Evolutionary conservation across 2,113 vertebrate species (phyloP).

Genomic region (Pelobates fuscus): DNA sequence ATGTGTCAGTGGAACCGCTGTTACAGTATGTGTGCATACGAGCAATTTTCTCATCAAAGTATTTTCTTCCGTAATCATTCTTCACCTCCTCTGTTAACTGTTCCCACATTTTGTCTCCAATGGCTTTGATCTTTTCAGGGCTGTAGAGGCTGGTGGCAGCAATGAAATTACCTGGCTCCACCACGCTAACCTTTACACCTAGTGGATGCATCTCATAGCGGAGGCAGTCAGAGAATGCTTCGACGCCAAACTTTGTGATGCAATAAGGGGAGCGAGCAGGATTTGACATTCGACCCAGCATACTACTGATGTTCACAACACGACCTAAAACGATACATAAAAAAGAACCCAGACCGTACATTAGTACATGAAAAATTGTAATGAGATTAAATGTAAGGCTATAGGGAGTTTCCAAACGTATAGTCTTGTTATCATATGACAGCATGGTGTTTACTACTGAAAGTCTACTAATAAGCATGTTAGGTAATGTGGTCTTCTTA

Average conservation of each 20-base stretch:
- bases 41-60: constrained; percentile 73
- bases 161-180: constrained; percentile 79
- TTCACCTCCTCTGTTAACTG: constrained; percentile 71
- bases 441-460: too few relatives aligned
- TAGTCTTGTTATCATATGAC: too few relatives aligned
- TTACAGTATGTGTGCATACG: constrained; percentile 71
- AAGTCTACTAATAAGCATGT: too few relatives aligned
- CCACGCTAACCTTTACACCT: constrained; percentile 74
- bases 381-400: too few relatives aligned
- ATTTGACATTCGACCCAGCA: constrained; percentile 76
- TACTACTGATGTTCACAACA: constrained; percentile 76
- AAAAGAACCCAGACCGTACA: too few relatives aligned
- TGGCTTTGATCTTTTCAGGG: constrained; percentile 70
- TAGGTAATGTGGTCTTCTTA: too few relatives aligned
- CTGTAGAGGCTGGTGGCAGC: constrained; percentile 73
- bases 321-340: constrained; percentile 58
- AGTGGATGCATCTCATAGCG: constrained; percentile 73
- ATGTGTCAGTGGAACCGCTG: constrained; percentile 67
- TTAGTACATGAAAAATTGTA: too few relatives aligned
- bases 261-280: constrained; percentile 71
- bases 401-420: too few relatives aligned
- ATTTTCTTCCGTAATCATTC: constrained; percentile 71
- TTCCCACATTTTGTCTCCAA: constrained; percentile 73
- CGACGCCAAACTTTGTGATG: constrained; percentile 77
- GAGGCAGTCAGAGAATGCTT: constrained; percentile 78